Evolutionary conservation across 1,140 invertebrate genomes (phyloP), one percentile per base, ranked within the genome.

Genomic region (Drosophila pectinifera): DNA sequence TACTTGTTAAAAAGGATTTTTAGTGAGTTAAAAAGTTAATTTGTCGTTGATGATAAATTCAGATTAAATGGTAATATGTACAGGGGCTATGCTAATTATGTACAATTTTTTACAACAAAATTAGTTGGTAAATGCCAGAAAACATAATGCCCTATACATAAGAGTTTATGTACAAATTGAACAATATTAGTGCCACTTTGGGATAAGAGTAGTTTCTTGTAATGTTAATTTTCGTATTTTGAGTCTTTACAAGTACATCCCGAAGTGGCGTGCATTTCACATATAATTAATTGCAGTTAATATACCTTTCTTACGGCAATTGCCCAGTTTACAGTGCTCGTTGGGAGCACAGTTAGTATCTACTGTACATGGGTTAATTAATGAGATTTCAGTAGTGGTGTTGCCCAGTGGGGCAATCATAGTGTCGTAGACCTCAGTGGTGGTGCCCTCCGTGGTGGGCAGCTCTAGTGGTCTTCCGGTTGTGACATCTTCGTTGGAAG

Each of bases 221-320:
- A 8, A 8, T 28, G 7, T 31, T 31, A 31, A n/a, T n/a, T n/a
- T n/a, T n/a, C n/a, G n/a, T n/a, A n/a, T n/a, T n/a, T n/a, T n/a
- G n/a, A n/a, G n/a, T 31, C 8, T 3, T 10, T 31, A 10, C 10
- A 31, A 22, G 22, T 22, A 31, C n/a, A 16, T 73, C 59, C 53
- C 68, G 70, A 78, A 80, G 78, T 81, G 73, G 70, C 61, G 58
- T 38, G 72, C 59, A 49, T 57, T 42, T 56, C 5, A 67, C 49
- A 55, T 58, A 41, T 63, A 43, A 59, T 64, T 42, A 31, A 58
- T 20, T 55, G 36, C 59, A 58, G 26, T 73, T 55, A 77, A 46
- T 76, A 88, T 88, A 81, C 95, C 95, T 61, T 94, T 94, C 72
- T 92, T 93, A 46, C 91, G 86, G 90, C 94, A 95, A 82, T 92